Evolutionary conservation across 2,888 invertebrate species (phyloP), one percentile per base, ranked within the genome.

Genomic region (Idaea dimidiata): DNA sequence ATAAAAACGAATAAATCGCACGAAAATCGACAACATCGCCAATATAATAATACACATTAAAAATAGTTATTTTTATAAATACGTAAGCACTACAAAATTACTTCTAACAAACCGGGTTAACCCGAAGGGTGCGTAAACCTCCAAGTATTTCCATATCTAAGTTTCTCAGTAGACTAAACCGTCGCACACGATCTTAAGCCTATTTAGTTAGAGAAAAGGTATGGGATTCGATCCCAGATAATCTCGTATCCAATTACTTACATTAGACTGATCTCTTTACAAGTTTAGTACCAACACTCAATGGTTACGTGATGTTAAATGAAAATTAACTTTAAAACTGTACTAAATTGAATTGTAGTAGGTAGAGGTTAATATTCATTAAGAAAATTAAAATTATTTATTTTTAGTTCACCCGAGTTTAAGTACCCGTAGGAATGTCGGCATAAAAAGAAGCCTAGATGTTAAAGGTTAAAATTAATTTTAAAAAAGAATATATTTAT

Each of bases 201-300:
- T 17, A 16, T 54, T 58, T 62, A 65, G 63, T 61, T 56, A 61
- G 33, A 60, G 62, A 64, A 59, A 64, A 63, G 61, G 65, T 54
- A 57, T 59, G 56, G 57, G 56, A 59, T 56, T 54, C 56, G 54
- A 16, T 59, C 70, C 65, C 67, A 64, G 64, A 69, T 72, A 79
- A 75, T 74, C 69, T 71, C 62, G 64, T 61, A 76, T 72, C 70
- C 72, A 74, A 78, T 79, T 74, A 77, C 72, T 79, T 74, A 77
- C 72, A 69, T 72, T 71, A 72, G 72, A 72, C 62, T 66, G 71
- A 76, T 69, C 71, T 75, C 67, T 72, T 70, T 69, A 74, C 67
- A 75, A 72, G 72, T 76, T 75, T n/a, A n/a, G n/a, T n/a, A n/a
- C 75, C 72, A 73, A 76, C 75, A 72, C 74, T 75, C 70, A 69